phyloP scores from a whole-genome alignment of 2,797 vertebrate species.

The Thripadectes ignobilis region DNA sequence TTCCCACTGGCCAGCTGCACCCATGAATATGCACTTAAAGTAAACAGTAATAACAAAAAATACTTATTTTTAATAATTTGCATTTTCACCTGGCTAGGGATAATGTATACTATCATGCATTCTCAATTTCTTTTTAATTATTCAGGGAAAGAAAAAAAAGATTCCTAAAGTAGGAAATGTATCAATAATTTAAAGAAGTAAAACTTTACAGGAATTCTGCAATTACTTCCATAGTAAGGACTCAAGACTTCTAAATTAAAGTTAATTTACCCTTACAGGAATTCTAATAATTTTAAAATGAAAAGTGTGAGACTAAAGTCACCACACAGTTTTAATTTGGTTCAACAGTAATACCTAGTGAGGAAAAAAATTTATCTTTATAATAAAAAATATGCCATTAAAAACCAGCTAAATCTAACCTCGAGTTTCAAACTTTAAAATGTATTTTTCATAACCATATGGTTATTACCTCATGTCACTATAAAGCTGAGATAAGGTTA shows the following conservation, averaged over 20 bases:
- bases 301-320: slow-evolving; percentile 14
- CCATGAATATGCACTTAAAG: neutral
- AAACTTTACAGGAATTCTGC: slow-evolving; percentile 6
- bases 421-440: slow-evolving; percentile 22
- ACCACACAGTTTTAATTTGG: slow-evolving; percentile 5
- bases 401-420: slow-evolving; percentile 16
- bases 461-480: slow-evolving; percentile 35
- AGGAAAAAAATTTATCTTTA: slow-evolving; percentile 6
- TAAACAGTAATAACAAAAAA: neutral
- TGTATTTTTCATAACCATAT: slow-evolving; percentile 47
- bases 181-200: neutral
- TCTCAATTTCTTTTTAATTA: neutral
- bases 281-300: slow-evolving; percentile 34
- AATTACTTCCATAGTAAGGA: neutral
- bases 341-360: neutral
- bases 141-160: neutral
- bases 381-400: slow-evolving; percentile 50
- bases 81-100: neutral
- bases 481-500: slow-evolving; percentile 61
- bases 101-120: neutral
- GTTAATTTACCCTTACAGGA: slow-evolving; percentile 38
- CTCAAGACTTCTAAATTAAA: slow-evolving; percentile 12
- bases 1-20: neutral
- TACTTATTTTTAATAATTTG: neutral
- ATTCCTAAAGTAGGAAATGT: neutral